phyloP scores from a whole-genome alignment of 2,113 vertebrate genomes.

The Meles meles region DNA sequence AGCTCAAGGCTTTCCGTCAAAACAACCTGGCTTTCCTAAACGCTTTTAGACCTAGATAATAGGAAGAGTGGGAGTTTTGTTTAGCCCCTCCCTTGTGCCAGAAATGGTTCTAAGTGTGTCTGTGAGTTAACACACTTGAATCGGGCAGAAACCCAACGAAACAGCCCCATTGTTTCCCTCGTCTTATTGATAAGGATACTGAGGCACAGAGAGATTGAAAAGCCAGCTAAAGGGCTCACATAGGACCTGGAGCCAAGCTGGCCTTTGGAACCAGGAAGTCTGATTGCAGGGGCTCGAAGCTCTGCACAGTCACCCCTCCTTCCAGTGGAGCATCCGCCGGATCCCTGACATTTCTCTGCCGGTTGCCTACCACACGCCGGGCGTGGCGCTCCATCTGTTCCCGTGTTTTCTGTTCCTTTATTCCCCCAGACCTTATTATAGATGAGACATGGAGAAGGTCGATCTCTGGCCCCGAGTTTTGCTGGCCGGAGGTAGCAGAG shows the following conservation, averaged over 20 bases:
- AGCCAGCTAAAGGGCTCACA: background rate
- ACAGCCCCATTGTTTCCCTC: background rate
- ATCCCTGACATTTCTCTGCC: background rate
- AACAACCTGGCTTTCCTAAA: background rate
- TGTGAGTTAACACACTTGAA: background rate
- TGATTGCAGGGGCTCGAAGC: background rate
- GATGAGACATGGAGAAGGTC: background rate
- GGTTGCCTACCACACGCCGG: background rate
- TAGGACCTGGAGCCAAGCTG: background rate
- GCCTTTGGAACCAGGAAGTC: background rate
- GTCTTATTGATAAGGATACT: too few relatives aligned
- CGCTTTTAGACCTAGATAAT: background rate
- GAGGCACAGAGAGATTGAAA: background rate
- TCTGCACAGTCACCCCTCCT: rapidly evolving
- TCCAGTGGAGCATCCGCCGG: background rate
- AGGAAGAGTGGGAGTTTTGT: background rate
- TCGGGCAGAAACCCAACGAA: background rate
- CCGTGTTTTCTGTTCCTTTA: background rate
- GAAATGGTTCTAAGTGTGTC: background rate
- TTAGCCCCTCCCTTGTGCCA: background rate
- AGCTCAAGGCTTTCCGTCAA: background rate
- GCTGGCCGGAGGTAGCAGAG: background rate
- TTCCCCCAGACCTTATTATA: background rate
- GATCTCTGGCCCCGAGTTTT: background rate
- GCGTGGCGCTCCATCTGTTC: background rate